Conservation (phyloP, 1,140 invertebrate genomes). For the Drosophila parabipectinata region DNA sequence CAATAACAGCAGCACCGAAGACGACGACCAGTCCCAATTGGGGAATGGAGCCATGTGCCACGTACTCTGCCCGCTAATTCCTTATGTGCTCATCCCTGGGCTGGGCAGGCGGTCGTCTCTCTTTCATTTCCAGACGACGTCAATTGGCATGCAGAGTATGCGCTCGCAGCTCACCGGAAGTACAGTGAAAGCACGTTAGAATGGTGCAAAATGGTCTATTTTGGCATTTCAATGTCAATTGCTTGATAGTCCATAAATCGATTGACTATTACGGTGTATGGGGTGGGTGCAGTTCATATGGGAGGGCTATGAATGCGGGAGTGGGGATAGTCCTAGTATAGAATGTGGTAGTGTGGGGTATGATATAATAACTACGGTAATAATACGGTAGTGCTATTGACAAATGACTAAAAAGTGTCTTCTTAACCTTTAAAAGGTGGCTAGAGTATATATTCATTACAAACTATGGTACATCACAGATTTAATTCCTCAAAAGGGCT, state of each 20-base stretch:
- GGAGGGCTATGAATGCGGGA: slow-evolving; percentile 10
- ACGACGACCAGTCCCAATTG: slow-evolving; percentile 64
- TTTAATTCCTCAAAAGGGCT: no score
- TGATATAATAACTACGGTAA: slow-evolving; percentile 4
- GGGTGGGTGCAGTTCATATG: slow-evolving; percentile 27
- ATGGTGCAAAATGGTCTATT: slow-evolving; percentile 56
- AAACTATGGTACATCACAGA: no score
- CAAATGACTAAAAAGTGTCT: no score
- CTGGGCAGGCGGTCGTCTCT: not conserved
- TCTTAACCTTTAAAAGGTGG: not conserved
- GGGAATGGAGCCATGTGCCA: slow-evolving; percentile 71
- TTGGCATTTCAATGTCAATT: slow-evolving; percentile 71
- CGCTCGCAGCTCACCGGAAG: slow-evolving; percentile 41
- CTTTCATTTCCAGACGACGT: slow-evolving; percentile 29
- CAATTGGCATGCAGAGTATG: slow-evolving; percentile 18
- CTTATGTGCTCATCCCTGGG: slow-evolving; percentile 55
- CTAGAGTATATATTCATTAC: no score
- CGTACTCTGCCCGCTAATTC: slow-evolving; percentile 75
- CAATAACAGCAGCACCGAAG: slow-evolving; percentile 2
- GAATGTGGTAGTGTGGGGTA: no score
- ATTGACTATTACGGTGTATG: slow-evolving; percentile 8
- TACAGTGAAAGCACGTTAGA: slow-evolving; percentile 67
- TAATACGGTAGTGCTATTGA: no score
- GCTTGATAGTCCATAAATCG: slow-evolving; percentile 53
- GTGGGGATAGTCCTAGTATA: no score